Evolutionary conservation across 2,888 invertebrate genomes (phyloP), one percentile per base, ranked within the genome.

Genomic region (Parnassius mnemosyne): DNA sequence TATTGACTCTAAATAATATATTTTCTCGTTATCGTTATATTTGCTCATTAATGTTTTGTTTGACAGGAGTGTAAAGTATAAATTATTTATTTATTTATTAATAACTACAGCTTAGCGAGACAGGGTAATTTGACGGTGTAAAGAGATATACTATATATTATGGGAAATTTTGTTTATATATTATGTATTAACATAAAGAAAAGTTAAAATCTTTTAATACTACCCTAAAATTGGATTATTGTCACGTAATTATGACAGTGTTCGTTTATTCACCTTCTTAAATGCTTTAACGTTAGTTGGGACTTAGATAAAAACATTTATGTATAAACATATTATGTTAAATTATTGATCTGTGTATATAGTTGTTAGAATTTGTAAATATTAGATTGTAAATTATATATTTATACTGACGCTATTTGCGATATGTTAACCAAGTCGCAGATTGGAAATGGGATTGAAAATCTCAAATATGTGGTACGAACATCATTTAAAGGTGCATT

Each of bases 271-370:
- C 83, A 91, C 90, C 90, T 90, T 89, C 83, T 80, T 77, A 81
- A 84, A 89, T 87, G 91, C 90, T 90, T 90, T 89, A 89, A 90
- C 70, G 78, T 82, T 87, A 88, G 85, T 82, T 72, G 78, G 80
- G 74, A 83, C 66, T 76, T 84, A 85, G 80, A 79, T 78, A 75
- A 81, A n/a, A 34, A 34, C 73, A 82, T 80, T 77, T 78, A 74
- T 77, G 77, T 80, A 78, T 76, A 10, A 3, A 76, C 74, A 72
- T 66, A 65, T 57, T 66, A 69, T 68, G 67, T 76, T 80, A 82
- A 83, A 82, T 83, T 81, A 85, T 86, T 80, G 83, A 84, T 89
- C 85, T 89, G 84, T 90, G 87, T 88, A 90, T 87, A 89, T 89
- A 89, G 82, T 76, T 83, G 85, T 84, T 87, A 87, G 85, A 71